phyloP scores from a whole-genome alignment of 2,113 vertebrate species.

The Heterotis niloticus region DNA sequence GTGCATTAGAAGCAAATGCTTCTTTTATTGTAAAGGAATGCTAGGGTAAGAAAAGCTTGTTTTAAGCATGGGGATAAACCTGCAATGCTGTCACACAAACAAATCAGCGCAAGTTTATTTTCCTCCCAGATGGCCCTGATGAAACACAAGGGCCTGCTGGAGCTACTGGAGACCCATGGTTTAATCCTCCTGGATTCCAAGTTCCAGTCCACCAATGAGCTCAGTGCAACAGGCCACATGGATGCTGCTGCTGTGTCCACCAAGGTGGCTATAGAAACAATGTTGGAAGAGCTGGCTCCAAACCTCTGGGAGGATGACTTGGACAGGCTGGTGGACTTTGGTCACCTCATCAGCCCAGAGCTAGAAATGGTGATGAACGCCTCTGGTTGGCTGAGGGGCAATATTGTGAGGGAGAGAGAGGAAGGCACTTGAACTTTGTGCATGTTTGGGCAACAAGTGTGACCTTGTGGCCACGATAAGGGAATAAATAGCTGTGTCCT shows the following conservation, averaged over 20 bases:
- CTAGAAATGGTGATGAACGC: slow-evolving; percentile 69
- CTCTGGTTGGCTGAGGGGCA: no score
- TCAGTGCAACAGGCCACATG: background rate
- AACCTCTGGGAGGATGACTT: slow-evolving; percentile 81
- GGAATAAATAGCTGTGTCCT: no score
- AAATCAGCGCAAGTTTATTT: background rate
- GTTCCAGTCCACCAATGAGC: slow-evolving; percentile 58
- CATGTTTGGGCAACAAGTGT: background rate
- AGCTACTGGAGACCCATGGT: slow-evolving; percentile 66
- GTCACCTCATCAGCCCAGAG: slow-evolving; percentile 74
- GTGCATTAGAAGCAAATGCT: no score
- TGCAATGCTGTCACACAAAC: background rate
- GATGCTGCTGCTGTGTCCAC: slow-evolving; percentile 57
- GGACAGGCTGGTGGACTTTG: slow-evolving; percentile 75
- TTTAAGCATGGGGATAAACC: no score
- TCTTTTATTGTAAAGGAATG: no score
- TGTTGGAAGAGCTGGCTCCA: slow-evolving; percentile 77
- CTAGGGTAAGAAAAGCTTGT: no score
- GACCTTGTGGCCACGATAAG: no score
- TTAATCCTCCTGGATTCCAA: slow-evolving; percentile 57
- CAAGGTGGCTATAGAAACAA: slow-evolving; percentile 69
- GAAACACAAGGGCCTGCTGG: slow-evolving; percentile 74
- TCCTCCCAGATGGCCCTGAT: slow-evolving; percentile 74
- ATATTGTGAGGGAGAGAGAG: no score
- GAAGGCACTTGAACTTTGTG: no score